Conservation (phyloP, 1,140 invertebrate genomes). For the Marisa cornuarietis region DNA sequence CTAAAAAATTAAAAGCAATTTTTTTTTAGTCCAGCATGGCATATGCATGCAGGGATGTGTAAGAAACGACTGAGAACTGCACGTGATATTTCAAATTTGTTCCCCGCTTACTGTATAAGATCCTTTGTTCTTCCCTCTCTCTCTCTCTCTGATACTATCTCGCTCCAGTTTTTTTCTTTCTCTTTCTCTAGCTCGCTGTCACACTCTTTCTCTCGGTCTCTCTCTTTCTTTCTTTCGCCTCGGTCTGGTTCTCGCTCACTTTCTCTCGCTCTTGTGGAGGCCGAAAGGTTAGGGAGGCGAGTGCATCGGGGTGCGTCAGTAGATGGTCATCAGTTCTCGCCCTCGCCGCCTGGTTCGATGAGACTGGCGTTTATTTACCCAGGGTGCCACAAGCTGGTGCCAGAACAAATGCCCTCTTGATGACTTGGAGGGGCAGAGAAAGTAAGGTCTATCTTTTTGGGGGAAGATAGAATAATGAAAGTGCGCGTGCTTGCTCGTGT, state of each 20-base stretch:
- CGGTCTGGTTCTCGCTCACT: background rate
- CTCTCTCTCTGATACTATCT: too few relatives aligned
- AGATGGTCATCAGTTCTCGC: background rate
- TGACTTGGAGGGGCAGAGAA: background rate
- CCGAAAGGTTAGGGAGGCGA: background rate
- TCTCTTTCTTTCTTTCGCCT: constrained; percentile 1
- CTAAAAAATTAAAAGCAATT: too few relatives aligned
- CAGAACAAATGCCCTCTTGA: background rate
- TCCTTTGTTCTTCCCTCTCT: too few relatives aligned
- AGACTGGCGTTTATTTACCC: background rate
- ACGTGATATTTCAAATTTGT: too few relatives aligned
- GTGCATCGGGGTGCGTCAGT: background rate
- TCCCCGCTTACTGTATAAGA: too few relatives aligned
- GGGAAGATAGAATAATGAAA: background rate
- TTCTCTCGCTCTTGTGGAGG: background rate
- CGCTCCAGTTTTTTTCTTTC: background rate
- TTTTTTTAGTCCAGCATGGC: too few relatives aligned
- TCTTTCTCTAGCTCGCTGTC: constrained; percentile 1
- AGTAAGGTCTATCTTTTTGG: background rate
- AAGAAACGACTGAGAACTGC: too few relatives aligned
- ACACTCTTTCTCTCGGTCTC: constrained; percentile 1
- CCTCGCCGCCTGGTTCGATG: background rate
- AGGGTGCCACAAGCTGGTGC: background rate
- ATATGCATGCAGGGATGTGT: too few relatives aligned
- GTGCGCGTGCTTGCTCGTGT: background rate